Conservation (phyloP, 1,140 invertebrate genomes). For the Lepidurus packardi region DNA sequence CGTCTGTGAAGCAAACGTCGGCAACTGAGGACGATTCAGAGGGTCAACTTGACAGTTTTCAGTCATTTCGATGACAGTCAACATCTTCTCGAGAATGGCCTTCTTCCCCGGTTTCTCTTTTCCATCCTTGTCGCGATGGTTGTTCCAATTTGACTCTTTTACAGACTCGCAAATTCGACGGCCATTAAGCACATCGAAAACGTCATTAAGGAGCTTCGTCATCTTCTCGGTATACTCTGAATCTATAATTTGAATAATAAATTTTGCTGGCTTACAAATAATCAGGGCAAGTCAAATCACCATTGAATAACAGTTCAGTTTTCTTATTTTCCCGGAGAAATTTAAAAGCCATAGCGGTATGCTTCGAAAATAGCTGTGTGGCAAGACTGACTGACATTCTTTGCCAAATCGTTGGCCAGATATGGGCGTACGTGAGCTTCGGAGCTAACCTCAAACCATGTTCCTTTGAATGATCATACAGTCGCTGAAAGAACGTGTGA, state of each 20-base stretch:
- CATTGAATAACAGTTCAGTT: neutral
- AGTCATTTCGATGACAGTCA: too few species aligned
- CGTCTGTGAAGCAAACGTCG: too few species aligned
- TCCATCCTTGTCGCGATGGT: too few species aligned
- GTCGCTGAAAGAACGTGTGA: too few species aligned
- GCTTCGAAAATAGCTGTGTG: neutral
- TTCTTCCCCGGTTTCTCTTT: too few species aligned
- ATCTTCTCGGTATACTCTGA: neutral
- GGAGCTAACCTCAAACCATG: too few species aligned
- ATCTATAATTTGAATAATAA: neutral
- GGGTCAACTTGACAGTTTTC: too few species aligned
- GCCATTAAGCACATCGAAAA: slow-evolving; percentile 8
- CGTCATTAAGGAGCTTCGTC: neutral
- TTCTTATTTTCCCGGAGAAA: neutral
- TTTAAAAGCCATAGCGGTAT: neutral
- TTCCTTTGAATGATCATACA: too few species aligned
- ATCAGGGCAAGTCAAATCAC: neutral
- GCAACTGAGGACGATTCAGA: too few species aligned
- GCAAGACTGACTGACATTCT: neutral
- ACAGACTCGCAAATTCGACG: too few species aligned
- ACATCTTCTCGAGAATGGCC: too few species aligned
- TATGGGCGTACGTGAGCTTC: neutral
- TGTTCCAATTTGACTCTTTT: too few species aligned
- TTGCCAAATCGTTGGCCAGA: neutral
- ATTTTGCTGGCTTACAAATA: neutral